These are phyloP conservation scores for Oppia nitens DNA, from an alignment of 1,140 invertebrate genomes.

Conservation along the genomic window DNA sequence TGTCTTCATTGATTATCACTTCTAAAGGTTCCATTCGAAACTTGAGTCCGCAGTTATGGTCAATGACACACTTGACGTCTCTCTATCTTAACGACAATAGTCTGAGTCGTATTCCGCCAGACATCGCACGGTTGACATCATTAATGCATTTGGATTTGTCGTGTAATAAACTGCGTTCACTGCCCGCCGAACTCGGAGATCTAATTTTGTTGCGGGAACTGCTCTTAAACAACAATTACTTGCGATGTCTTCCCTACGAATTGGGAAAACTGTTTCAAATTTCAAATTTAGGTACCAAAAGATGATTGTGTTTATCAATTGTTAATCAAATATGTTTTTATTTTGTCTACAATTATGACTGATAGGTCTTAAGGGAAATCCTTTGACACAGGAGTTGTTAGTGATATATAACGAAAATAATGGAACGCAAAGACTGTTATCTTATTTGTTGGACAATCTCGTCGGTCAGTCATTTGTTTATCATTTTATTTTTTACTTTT, in stretches of 20 bases:
- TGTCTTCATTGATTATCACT: slow-evolving; percentile 16
- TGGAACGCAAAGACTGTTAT: slow-evolving; percentile 79
- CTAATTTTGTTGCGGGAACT: slow-evolving; percentile 83
- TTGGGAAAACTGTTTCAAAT: slow-evolving; percentile 94
- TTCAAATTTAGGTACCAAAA: slow-evolving; percentile 39
- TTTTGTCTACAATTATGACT: background rate
- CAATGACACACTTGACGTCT: slow-evolving; percentile 72
- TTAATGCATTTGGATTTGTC: slow-evolving; percentile 77
- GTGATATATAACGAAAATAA: slow-evolving; percentile 77
- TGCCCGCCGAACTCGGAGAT: slow-evolving; percentile 89
- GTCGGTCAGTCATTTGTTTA: slow-evolving; percentile 43
- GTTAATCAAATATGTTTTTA: slow-evolving; percentile 6
- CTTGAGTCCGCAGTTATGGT: slow-evolving; percentile 73
- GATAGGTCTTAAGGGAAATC: slow-evolving; percentile 78
- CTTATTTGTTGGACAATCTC: slow-evolving; percentile 82
- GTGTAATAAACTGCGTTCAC: slow-evolving; percentile 74
- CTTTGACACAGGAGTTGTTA: slow-evolving; percentile 76
- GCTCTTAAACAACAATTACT: slow-evolving; percentile 77
- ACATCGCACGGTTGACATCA: slow-evolving; percentile 64
- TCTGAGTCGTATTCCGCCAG: slow-evolving; percentile 64
- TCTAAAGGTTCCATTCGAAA: slow-evolving; percentile 74
- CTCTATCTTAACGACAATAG: slow-evolving; percentile 89
- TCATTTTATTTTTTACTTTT: slow-evolving; percentile 1
- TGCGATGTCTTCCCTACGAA: slow-evolving; percentile 84
- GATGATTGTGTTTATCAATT: too few species aligned